Conservation (phyloP, 1,140 invertebrate genomes). For the Melitaea cinxia region DNA sequence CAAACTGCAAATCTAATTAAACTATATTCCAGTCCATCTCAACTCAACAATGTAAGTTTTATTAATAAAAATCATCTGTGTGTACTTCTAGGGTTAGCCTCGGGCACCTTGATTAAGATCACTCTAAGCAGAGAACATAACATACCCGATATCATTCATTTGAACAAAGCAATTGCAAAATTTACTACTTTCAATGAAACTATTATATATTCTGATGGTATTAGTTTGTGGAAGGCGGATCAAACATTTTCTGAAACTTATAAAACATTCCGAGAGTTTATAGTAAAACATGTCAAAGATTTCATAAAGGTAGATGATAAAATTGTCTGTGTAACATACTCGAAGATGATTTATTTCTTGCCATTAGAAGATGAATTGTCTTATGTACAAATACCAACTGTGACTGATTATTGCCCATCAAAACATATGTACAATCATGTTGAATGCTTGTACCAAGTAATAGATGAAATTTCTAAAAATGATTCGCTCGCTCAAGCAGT, state of each 20-base stretch:
- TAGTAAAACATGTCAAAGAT: constrained; percentile 60
- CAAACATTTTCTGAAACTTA: constrained; percentile 41
- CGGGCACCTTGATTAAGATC: constrained; percentile 56
- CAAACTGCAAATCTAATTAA: constrained; percentile 40
- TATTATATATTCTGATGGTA: constrained; percentile 62
- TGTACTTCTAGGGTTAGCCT: constrained; percentile 50
- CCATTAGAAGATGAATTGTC: constrained; percentile 43
- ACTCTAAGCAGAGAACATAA: constrained; percentile 30
- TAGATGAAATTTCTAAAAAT: constrained; percentile 54
- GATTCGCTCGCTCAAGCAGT: constrained; percentile 48
- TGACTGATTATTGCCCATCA: constrained; percentile 46
- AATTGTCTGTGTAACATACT: constrained; percentile 64
- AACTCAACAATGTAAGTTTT: constrained; percentile 54
- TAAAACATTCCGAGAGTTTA: constrained; percentile 49
- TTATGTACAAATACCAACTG: constrained; percentile 37
- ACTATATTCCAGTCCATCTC: constrained; percentile 53
- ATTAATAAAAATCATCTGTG: constrained; percentile 33
- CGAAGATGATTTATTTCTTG: constrained; percentile 61
- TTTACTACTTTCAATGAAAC: constrained; percentile 40
- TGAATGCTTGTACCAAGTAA: constrained; percentile 52
- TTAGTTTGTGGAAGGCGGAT: constrained; percentile 59
- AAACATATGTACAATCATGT: constrained; percentile 52
- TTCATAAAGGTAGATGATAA: constrained; percentile 52
- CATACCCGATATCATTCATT: constrained; percentile 46
- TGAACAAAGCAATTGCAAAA: constrained; percentile 61